These are phyloP conservation scores for Altica lythri DNA, from an alignment of 2,888 invertebrate species.

Conservation along the genomic window DNA sequence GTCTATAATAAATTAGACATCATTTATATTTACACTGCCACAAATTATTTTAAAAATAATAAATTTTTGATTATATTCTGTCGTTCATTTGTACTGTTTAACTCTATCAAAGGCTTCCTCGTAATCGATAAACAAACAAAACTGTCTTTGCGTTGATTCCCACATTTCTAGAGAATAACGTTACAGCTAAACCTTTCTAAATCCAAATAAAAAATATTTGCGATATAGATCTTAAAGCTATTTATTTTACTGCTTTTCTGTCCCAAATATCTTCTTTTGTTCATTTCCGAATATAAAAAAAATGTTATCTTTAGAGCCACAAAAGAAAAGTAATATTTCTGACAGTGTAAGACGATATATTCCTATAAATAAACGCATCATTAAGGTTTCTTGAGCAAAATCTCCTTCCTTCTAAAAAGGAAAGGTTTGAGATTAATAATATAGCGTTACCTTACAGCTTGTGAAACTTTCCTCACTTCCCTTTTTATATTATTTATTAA, in stretches of 20 bases:
- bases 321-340: too few species aligned
- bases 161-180: neutral
- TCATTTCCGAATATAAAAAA: too few species aligned
- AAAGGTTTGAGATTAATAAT: conserved; percentile 11
- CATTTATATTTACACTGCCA: conserved; percentile 2
- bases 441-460: neutral
- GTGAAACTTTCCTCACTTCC: neutral
- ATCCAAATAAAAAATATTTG: too few species aligned
- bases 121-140: too few species aligned
- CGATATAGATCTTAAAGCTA: too few species aligned
- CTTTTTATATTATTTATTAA: neutral
- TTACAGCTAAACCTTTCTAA: too few species aligned
- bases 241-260: too few species aligned
- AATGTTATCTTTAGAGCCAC: too few species aligned
- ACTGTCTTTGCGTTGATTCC: neutral
- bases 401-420: conserved; percentile 7
- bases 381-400: conserved; percentile 10
- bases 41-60: neutral
- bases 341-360: neutral
- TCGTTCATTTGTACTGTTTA: neutral
- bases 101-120: neutral
- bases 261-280: too few species aligned
- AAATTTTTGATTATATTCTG: too few species aligned
- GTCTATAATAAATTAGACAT: neutral
- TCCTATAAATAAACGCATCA: conserved; percentile 10